Evolutionary conservation across 2,113 vertebrate genomes (phyloP), one percentile per base, ranked within the genome.

Genomic region (Zosterops japonicus): DNA sequence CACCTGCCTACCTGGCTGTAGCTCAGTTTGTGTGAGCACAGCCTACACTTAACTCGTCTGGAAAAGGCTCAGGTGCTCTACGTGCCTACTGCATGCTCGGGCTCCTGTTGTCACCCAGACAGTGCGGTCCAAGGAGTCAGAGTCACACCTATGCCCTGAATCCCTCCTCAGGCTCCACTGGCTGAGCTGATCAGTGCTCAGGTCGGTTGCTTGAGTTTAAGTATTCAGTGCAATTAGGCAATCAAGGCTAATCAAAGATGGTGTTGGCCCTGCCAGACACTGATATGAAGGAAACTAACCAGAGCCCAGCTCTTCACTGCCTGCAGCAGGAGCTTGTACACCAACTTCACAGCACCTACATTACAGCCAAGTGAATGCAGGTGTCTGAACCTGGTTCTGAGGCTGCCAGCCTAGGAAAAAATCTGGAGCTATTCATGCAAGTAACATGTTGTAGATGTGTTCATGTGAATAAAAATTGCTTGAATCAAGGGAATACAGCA

Each of bases 81-180:
- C 0, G 1, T 5, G 13, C 14, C 13, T 44, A 36, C 36, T 90
- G 14, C 0, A 0, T 39, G 65, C 42, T 60, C 23, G 5, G 56
- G 28, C 6, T 61, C 12, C 68, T 52, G 14, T 5, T 65, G 6
- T 21, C 35, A 39, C 3, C 15, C 19, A 70, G 23, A 9, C 22
- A 61, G 49, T 25, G 14, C 4, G 2, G 16, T 4, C 50, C 52
- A 29, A 53, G 52, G 52, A 17, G 53, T 31, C 12, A 0, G 50
- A 41, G 29, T 13, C 42, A 13, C 20, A 52, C 11, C 33, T 50
- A 6, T 22, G 12, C 9, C 42, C 44, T 39, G 24, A 52, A 41
- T 65, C 15, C n/a, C 4, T 56, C 46, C 31, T 35, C 7, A 16
- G 41, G 25, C 10, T 83, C 25, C 14, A 7, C 25, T 33, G 27